Conservation (phyloP, 1,140 invertebrate species). For the Stegodyphus dumicola region DNA sequence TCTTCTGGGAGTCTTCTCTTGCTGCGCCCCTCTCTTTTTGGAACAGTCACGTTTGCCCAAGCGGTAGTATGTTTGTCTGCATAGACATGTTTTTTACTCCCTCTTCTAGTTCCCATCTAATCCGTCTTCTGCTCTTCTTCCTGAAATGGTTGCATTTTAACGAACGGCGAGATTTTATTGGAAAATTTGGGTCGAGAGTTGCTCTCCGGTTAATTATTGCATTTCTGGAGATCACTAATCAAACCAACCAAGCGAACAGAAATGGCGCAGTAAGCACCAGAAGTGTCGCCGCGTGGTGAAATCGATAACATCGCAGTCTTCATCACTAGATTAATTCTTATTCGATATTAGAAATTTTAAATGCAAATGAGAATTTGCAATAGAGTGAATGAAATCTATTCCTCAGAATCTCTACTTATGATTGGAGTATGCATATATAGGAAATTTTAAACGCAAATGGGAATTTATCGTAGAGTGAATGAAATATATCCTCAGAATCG, state of each 20-base stretch:
- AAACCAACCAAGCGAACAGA: not conserved
- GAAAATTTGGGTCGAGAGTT: not conserved
- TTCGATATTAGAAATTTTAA: too few relatives aligned
- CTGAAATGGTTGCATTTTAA: slow-evolving; percentile 7
- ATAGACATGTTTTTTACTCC: not conserved
- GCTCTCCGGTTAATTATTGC: slow-evolving; percentile 19
- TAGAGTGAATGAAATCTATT: too few relatives aligned
- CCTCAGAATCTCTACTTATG: too few relatives aligned
- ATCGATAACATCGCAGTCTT: not conserved
- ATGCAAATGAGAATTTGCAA: too few relatives aligned
- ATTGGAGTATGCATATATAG: too few relatives aligned
- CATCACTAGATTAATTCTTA: too few relatives aligned
- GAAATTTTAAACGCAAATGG: too few relatives aligned
- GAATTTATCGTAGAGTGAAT: too few relatives aligned
- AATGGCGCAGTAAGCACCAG: not conserved
- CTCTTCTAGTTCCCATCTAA: not conserved
- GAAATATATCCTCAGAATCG: too few relatives aligned
- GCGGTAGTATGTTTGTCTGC: not conserved
- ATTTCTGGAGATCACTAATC: slow-evolving; percentile 13
- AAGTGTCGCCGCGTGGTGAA: not conserved
- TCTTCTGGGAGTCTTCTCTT: not conserved
- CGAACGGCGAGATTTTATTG: slow-evolving; percentile 29
- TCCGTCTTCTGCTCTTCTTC: not conserved
- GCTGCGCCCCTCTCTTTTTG: not conserved
- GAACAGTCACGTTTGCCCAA: not conserved